phyloP scores from a whole-genome alignment of 2,113 vertebrate genomes.

The Tragelaphus scriptus region DNA sequence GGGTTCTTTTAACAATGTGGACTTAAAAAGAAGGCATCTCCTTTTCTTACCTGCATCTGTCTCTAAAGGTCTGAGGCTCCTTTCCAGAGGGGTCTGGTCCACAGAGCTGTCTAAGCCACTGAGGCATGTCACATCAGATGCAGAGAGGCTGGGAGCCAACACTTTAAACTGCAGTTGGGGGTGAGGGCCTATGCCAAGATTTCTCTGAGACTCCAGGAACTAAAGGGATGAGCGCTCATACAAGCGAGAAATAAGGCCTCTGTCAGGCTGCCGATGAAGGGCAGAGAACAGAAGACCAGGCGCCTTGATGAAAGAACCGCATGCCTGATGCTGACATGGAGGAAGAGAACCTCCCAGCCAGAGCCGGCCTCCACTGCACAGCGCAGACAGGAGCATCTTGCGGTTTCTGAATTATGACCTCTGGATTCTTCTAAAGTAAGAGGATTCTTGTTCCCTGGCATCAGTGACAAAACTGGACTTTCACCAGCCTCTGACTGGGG shows the following conservation, averaged over 20 bases:
- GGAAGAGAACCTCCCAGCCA: background rate
- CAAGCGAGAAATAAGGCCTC: background rate
- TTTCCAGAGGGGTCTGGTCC: background rate
- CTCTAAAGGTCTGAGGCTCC: background rate
- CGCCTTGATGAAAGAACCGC: background rate
- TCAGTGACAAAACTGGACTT: background rate
- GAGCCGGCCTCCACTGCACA: background rate
- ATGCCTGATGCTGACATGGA: background rate
- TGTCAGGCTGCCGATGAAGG: background rate
- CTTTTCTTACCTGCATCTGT: background rate
- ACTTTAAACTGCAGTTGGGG: background rate
- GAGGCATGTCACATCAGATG: background rate
- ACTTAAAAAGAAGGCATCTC: background rate
- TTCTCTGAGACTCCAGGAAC: background rate
- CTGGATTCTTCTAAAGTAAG: background rate
- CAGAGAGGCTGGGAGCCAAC: background rate
- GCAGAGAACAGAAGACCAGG: background rate
- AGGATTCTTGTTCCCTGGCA: background rate
- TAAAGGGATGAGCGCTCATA: background rate
- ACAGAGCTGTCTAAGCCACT: background rate
- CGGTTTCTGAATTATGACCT: background rate
- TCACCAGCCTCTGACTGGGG: background rate
- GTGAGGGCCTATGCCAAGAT: background rate
- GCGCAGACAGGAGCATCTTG: rapidly evolving
- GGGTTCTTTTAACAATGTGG: background rate